Base-by-base conservation (phyloP, 23 tunicate species). In the Trididemnum clinides region DNA sequence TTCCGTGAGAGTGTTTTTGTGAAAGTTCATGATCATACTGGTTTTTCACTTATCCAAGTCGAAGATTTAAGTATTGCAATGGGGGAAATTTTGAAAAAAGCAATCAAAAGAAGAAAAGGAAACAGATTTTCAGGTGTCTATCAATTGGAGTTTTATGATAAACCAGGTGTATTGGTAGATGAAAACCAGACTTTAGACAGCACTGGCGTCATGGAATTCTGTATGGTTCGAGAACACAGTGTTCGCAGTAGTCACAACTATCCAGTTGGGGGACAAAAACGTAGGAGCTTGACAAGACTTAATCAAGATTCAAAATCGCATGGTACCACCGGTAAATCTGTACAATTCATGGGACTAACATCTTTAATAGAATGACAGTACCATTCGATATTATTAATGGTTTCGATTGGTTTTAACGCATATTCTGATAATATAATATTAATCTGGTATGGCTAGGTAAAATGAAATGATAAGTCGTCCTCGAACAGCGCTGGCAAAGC, bases 151-250 rank as follows among this genome's bases (percentile, higher is more conserved):
- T 89, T 89, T 38, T 89, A 77, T 33, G 84, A 92, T 39, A 84
- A 76, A 51, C 85, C 80, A 1, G 97, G 97, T 3, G 90, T 65
- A 12, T 80, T 51, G 32, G 92, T 92, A 25, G 86, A 88, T 75
- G 72, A 66, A 39, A 88, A 94, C 2, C 98, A 94, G 54, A 89
- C 94, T 20, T 57, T 94, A 33, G 94, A 94, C 34, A 94, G 98
- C 85, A 94, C 95, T 0, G 88, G 88, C n/a, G 83, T 64, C 1
- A 89, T 94, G 94, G 94, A 94, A 57, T 94, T 94, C 57, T 89
- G 80, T 64, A 58, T 94, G 85, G 84, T 94, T 5, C 93, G 98
- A 0, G 91, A 94, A 37, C 95, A 94, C 85, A 89, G 94, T 39
- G 62, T 92, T 1, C 81, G 98, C 15, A 83, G 85, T 82, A 27